Percentiles rank a stretch among this genome's conserved stretches.
Evolutionary conservation across 2,888 invertebrate genomes (phyloP).

Genomic region (Gortyna flavago): DNA sequence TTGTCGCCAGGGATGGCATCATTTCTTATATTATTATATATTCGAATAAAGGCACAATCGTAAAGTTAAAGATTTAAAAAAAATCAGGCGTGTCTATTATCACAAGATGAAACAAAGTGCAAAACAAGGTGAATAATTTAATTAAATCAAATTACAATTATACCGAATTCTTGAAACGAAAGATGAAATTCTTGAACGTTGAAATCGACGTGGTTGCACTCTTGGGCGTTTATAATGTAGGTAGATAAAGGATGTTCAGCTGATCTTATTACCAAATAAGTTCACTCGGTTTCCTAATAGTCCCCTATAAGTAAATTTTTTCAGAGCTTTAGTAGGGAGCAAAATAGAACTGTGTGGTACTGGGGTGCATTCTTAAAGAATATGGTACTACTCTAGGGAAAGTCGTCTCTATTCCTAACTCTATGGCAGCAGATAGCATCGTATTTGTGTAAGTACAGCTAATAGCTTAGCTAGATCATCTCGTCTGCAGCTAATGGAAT

Average conservation of each 20-base stretch:
- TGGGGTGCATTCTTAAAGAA: background rate
- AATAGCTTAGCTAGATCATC: constrained; percentile 52
- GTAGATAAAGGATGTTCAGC: background rate
- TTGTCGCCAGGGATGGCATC: background rate
- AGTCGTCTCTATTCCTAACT: constrained; percentile 8
- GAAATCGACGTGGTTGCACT: background rate
- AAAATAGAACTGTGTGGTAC: background rate
- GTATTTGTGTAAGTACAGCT: constrained; percentile 59
- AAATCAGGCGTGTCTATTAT: too few relatives aligned
- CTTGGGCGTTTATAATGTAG: background rate
- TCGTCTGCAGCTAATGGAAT: constrained; percentile 64
- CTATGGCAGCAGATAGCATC: constrained; percentile 32
- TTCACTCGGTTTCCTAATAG: background rate
- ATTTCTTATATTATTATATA: background rate
- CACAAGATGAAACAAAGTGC: background rate
- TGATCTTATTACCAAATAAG: background rate
- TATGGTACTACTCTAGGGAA: background rate
- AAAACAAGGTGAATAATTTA: background rate
- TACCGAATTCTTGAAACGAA: background rate
- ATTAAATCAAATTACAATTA: too few relatives aligned
- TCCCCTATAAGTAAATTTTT: background rate
- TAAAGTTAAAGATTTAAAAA: background rate
- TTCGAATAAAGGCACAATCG: background rate
- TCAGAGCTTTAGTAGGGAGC: background rate
- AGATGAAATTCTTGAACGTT: background rate